Percentiles rank a stretch among this genome's conserved stretches.
These are phyloP conservation scores for Dione vanillae DNA, from an alignment of 2,888 invertebrate species.

Conservation along the genomic window DNA sequence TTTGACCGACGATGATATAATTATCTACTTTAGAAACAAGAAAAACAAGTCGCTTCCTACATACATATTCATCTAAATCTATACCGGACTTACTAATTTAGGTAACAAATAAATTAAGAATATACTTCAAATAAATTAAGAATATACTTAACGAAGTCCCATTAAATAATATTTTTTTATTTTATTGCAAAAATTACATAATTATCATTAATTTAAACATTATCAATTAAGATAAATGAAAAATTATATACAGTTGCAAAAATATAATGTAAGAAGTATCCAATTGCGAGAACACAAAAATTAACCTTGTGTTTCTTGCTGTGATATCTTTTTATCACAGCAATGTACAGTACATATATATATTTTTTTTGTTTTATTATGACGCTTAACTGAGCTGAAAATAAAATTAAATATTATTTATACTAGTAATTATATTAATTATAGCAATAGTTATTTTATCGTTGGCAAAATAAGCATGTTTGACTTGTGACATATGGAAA, in stretches of 20 bases:
- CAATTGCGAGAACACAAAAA: neutral
- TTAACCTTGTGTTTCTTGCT: too few species aligned
- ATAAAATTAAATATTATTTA: neutral
- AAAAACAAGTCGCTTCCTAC: constrained; percentile 10
- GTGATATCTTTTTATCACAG: too few species aligned
- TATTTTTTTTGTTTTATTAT: neutral
- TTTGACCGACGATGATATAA: constrained; percentile 4
- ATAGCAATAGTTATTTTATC: too few species aligned
- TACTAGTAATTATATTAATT: too few species aligned
- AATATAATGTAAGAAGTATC: neutral
- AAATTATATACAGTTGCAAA: neutral
- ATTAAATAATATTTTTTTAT: neutral
- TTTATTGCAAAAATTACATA: neutral
- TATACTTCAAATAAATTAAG: neutral
- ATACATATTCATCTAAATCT: neutral
- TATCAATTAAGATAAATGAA: neutral
- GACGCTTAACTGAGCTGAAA: neutral
- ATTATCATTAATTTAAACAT: neutral
- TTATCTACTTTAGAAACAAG: constrained; percentile 15
- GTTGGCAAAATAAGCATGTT: too few species aligned
- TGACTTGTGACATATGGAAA: too few species aligned
- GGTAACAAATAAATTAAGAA: neutral
- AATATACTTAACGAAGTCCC: neutral
- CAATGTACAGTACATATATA: neutral
- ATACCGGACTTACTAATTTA: neutral